A percentile compares a stretch with the other conserved stretches of the same genome.
Evolutionary conservation across 2,113 vertebrate species (phyloP).

Genomic region (Menura novaehollandiae): DNA sequence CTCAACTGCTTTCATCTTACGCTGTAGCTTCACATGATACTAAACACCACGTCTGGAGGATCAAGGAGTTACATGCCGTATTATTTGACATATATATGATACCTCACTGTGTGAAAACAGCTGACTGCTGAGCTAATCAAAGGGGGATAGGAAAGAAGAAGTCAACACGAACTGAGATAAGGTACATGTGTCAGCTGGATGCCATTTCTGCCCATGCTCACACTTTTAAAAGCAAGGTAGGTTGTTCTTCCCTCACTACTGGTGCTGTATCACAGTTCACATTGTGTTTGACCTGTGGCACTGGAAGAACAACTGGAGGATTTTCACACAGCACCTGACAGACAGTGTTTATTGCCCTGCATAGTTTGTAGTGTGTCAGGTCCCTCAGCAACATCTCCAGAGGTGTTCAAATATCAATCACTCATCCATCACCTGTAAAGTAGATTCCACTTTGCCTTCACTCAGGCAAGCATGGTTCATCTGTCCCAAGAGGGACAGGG

Average conservation of each 20-base stretch:
- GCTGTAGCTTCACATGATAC: background rate
- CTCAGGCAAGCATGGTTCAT: background rate
- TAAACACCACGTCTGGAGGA: background rate
- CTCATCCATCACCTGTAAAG: background rate
- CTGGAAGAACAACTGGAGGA: background rate
- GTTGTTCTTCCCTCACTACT: background rate
- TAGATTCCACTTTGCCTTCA: background rate
- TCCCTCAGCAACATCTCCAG: background rate
- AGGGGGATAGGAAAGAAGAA: background rate
- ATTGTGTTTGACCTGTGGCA: background rate
- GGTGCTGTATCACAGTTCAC: background rate
- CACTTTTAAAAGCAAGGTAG: background rate
- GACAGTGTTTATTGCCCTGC: background rate
- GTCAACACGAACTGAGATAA: background rate
- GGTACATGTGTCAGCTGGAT: background rate
- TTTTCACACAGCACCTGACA: background rate
- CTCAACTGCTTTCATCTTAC: background rate
- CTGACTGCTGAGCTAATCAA: slow-evolving; percentile 1
- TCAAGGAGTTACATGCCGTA: background rate
- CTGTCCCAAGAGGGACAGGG: background rate
- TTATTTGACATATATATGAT: background rate
- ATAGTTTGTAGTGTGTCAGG: background rate
- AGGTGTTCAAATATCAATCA: background rate
- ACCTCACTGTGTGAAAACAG: background rate
- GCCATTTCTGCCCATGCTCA: background rate